phyloP scores from a whole-genome alignment of 1,140 invertebrate species.

The Drosophila carrolli region DNA sequence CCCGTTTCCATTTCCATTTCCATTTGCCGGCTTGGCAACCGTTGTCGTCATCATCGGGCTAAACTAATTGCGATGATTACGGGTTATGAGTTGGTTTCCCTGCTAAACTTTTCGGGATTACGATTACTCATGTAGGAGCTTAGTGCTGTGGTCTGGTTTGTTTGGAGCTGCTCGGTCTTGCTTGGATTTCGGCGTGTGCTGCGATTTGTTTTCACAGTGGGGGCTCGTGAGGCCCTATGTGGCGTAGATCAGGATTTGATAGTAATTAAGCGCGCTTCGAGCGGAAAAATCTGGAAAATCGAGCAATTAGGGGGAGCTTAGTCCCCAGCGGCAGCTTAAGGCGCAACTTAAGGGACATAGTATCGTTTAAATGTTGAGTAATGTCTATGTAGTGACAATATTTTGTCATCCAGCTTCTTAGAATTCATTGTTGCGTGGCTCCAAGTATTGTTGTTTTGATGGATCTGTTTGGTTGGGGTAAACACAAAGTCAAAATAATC shows the following conservation, averaged over 20 bases:
- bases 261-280: slow-evolving; percentile 34
- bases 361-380: slow-evolving; percentile 9
- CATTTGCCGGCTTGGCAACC: slow-evolving; percentile 30
- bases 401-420: not conserved
- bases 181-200: slow-evolving; percentile 30
- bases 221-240: not conserved
- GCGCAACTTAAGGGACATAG: not conserved
- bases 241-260: slow-evolving; percentile 40
- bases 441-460: no score
- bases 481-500: not conserved
- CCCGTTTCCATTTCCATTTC: not conserved
- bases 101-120: slow-evolving; percentile 48
- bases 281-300: slow-evolving; percentile 15
- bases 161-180: slow-evolving; percentile 8
- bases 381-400: not conserved
- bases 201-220: slow-evolving; percentile 49
- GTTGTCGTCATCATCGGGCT: slow-evolving; percentile 36
- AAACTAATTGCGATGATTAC: slow-evolving; percentile 60
- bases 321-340: slow-evolving; percentile 11
- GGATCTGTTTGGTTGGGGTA: no score
- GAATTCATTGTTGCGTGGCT: not conserved
- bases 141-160: slow-evolving; percentile 26
- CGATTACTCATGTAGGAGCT: slow-evolving; percentile 61
- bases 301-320: slow-evolving; percentile 26
- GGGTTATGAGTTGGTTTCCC: slow-evolving; percentile 56